These are phyloP conservation scores for Pseudochromis fuscus DNA, from an alignment of 2,797 vertebrate genomes.

Conservation along the genomic window DNA sequence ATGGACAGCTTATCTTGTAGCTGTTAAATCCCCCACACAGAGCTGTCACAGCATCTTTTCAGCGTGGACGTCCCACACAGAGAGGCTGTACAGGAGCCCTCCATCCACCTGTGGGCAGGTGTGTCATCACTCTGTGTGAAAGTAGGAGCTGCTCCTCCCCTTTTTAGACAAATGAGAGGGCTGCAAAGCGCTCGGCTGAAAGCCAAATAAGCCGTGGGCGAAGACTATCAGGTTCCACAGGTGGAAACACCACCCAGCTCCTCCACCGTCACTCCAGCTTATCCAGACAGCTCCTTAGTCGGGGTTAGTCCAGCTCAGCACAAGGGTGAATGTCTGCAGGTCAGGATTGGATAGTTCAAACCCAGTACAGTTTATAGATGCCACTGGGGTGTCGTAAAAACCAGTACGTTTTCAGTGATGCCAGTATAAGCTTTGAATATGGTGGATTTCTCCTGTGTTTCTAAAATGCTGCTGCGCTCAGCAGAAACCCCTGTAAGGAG, in stretches of 20 bases:
- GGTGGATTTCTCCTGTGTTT: background rate
- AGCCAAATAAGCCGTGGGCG: slow-evolving; percentile 47
- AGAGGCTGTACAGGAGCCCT: slow-evolving; percentile 38
- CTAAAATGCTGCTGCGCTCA: background rate
- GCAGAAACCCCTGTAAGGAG: slow-evolving; percentile 13
- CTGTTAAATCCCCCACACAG: slow-evolving; percentile 60
- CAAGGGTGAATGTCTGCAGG: slow-evolving; percentile 18
- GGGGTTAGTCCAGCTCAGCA: slow-evolving; percentile 18
- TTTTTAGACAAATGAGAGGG: slow-evolving; percentile 50
- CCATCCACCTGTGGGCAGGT: slow-evolving; percentile 53
- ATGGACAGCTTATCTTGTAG: slow-evolving; percentile 52
- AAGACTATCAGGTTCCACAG: slow-evolving; percentile 66
- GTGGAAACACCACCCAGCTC: slow-evolving; percentile 55
- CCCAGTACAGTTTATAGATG: background rate
- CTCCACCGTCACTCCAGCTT: slow-evolving; percentile 29
- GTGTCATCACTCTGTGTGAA: slow-evolving; percentile 60
- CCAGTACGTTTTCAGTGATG: background rate
- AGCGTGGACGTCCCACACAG: slow-evolving; percentile 31
- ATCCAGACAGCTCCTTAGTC: slow-evolving; percentile 31
- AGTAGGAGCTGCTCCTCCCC: slow-evolving; percentile 60
- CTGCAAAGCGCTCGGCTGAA: slow-evolving; percentile 28
- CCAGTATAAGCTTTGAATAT: background rate
- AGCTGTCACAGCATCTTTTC: slow-evolving; percentile 50
- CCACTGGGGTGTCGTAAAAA: background rate
- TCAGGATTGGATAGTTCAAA: background rate